Base-by-base conservation (phyloP, 2,888 invertebrate species). In the Conops quadrifasciatus region DNA sequence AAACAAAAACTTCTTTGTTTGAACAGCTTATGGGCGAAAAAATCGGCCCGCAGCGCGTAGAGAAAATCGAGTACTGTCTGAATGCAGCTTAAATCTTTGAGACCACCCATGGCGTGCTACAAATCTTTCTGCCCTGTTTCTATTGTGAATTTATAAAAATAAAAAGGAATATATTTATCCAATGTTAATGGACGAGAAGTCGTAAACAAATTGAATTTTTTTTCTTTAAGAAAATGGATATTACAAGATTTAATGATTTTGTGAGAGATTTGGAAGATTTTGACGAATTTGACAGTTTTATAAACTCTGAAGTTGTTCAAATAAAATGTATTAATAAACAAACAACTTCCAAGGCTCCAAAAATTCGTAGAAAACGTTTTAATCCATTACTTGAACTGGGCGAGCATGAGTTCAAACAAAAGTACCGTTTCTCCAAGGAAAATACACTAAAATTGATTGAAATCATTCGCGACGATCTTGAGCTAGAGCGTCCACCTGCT, bases 391-490 rank as follows among this genome's bases (percentile, higher is more conserved):
- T 73, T 7, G 79, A 82, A 68, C 71, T 83, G 24, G 77, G 78
- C 36, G 82, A 82, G 74, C 72, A 76, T 4, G 76, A 82, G 59
- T 83, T 82, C 64, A 77, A 79, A 16, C 70, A 73, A 5, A 80
- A 77, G 66, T 82, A 82, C 70, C 78, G 83, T 47, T 83, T 75
- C 66, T 78, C 77, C 1, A 82, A 83, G 66, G 83, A 82, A 63
- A 82, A 81, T 66, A 74, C 82, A 71, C 75, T 78, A 2, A 78
- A 79, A 16, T 77, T 82, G 62, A 76, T 82, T 43, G 82, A 82
- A 75, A 79, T 83, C 64, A 76, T 82, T 7, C 79, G 81, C 11
- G 82, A 82, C 72, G 83, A 82, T 59, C 74, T 82, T 4, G 82
- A 82, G 72, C 69, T 73, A 21, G 77, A 77, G 75, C 59, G 63